Conservation (phyloP, 2,113 vertebrate species). For the Hippocampus guttulatus region DNA sequence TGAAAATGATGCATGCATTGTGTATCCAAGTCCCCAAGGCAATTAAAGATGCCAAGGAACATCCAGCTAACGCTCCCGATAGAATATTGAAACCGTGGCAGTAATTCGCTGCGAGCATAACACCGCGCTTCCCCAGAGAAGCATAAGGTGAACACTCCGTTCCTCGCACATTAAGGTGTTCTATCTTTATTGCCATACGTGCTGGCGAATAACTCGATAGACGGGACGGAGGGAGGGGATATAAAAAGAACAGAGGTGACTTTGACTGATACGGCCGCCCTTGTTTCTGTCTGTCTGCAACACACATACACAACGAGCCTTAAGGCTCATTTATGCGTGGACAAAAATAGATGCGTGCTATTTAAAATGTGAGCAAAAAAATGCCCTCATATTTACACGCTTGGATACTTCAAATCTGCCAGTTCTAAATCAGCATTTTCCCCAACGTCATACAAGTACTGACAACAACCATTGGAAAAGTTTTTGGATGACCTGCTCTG, state of each 20-base stretch:
- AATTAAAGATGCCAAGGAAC: slow-evolving; percentile 3
- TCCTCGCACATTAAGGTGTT: slow-evolving; percentile 13
- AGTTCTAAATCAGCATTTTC: slow-evolving; percentile 17
- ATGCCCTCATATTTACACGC: neutral
- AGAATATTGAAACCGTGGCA: slow-evolving; percentile 10
- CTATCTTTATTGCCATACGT: slow-evolving; percentile 20
- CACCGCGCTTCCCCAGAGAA: slow-evolving; percentile 13
- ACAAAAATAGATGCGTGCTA: neutral
- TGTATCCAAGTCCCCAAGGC: slow-evolving; percentile 7
- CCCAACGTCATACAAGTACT: slow-evolving; percentile 6
- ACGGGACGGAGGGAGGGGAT: slow-evolving; percentile 13
- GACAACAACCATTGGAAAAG: neutral
- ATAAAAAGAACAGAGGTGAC: slow-evolving; percentile 46
- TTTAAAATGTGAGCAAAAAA: neutral
- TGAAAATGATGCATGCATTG: slow-evolving; percentile 1
- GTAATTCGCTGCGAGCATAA: slow-evolving; percentile 7
- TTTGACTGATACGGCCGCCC: slow-evolving; percentile 37
- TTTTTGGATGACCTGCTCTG: too few species aligned
- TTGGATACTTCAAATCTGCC: neutral
- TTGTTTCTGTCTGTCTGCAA: slow-evolving; percentile 33
- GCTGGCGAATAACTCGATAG: slow-evolving; percentile 29
- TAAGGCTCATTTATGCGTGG: neutral
- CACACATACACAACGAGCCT: slow-evolving; percentile 16
- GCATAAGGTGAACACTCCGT: slow-evolving; percentile 19
- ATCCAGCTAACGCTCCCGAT: neutral